Conservation (phyloP, 2,888 invertebrate genomes). For the Clanis bilineata region DNA sequence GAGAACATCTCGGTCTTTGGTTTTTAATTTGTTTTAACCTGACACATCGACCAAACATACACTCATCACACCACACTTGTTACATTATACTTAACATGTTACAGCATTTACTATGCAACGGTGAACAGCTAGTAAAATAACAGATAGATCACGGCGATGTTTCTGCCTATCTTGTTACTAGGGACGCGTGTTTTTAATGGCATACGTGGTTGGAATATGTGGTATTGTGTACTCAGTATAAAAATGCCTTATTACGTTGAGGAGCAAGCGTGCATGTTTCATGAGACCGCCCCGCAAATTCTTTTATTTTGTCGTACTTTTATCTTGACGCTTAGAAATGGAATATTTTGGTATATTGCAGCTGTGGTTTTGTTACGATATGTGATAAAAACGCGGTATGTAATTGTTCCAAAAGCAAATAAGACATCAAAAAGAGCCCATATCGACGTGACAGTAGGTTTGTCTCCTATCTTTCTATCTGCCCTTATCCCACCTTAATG, state of each 20-base stretch:
- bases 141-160: conserved; percentile 37
- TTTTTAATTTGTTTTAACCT: no score
- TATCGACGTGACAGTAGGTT: no score
- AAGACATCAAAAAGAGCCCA: no score
- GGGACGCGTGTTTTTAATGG: conserved; percentile 24
- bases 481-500: no score
- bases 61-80: no score
- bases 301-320: neutral
- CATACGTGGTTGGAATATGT: conserved; percentile 26
- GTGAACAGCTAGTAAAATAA: conserved; percentile 27
- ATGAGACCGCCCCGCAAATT: conserved; percentile 9
- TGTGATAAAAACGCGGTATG: no score
- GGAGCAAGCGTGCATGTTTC: conserved; percentile 11
- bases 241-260: conserved; percentile 14
- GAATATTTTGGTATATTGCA: neutral
- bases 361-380: neutral
- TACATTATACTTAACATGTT: no score
- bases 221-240: conserved; percentile 16
- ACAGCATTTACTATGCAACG: conserved; percentile 35
- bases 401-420: no score
- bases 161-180: conserved; percentile 30
- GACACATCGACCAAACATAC: no score
- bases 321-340: neutral
- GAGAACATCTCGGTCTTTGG: no score
- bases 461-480: no score